Percentiles rank a stretch among this genome's conserved stretches.
Evolutionary conservation across 1,140 invertebrate genomes (phyloP).

Genomic region (Dendroctonus valens): DNA sequence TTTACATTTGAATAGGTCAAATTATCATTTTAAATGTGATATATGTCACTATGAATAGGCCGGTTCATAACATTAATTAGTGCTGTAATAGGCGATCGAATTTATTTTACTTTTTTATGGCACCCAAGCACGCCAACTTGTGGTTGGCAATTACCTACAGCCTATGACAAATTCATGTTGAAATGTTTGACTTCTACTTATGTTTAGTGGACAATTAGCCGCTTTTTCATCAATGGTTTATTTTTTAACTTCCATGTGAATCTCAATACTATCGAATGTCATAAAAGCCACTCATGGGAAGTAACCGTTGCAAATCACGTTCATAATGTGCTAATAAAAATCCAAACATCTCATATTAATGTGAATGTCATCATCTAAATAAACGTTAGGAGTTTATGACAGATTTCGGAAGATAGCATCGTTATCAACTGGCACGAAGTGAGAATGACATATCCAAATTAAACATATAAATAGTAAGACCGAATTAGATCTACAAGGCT

Average conservation of each 20-base stretch:
- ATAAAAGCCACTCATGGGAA: too few species aligned
- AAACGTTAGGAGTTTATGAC: constrained; percentile 1
- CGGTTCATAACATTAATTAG: constrained; percentile 1
- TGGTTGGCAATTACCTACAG: too few species aligned
- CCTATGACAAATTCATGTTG: too few species aligned
- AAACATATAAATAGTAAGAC: too few species aligned
- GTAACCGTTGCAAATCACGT: too few species aligned
- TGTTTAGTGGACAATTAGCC: too few species aligned
- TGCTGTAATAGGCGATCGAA: not conserved
- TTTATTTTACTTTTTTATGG: constrained; percentile 2
- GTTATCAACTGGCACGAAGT: not conserved
- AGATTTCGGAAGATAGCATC: not conserved
- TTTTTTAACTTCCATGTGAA: too few species aligned
- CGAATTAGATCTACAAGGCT: not conserved
- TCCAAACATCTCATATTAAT: not conserved
- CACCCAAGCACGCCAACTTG: not conserved
- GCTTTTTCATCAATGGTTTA: too few species aligned
- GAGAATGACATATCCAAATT: too few species aligned
- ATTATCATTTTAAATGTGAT: constrained; percentile 21
- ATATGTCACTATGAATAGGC: constrained; percentile 8
- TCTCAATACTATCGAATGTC: too few species aligned
- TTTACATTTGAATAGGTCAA: constrained; percentile 21
- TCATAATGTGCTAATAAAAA: not conserved
- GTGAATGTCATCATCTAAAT: not conserved
- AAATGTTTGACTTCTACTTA: too few species aligned